Conservation (phyloP, 1,140 invertebrate species). For the Trinorchestia longiramus region DNA sequence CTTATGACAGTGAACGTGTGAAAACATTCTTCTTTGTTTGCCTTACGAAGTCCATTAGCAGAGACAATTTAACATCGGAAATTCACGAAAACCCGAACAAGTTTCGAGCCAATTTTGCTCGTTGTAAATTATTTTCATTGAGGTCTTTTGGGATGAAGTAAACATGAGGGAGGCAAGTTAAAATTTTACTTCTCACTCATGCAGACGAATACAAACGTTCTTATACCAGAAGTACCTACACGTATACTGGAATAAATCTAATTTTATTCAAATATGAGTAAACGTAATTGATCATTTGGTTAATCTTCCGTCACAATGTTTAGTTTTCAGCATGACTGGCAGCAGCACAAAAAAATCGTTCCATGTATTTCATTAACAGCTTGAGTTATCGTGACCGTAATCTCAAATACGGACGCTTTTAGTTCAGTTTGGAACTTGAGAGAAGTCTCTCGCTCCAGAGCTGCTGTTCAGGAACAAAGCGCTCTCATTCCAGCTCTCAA, state of each 20-base stretch:
- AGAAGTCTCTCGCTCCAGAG: too few species aligned
- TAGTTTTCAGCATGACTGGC: too few species aligned
- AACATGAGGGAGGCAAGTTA: not conserved
- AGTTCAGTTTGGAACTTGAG: not conserved
- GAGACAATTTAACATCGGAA: too few species aligned
- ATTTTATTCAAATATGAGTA: not conserved
- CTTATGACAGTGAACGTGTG: too few species aligned
- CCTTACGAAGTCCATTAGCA: too few species aligned
- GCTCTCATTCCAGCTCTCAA: not conserved
- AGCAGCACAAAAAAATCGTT: too few species aligned
- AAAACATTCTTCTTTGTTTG: too few species aligned
- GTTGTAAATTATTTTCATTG: not conserved
- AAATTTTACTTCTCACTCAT: too few species aligned
- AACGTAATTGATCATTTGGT: too few species aligned
- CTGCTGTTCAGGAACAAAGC: too few species aligned
- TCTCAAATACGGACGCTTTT: not conserved
- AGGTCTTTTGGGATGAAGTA: not conserved
- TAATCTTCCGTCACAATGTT: too few species aligned
- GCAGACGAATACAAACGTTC: not conserved
- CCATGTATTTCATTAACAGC: too few species aligned
- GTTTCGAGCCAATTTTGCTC: not conserved
- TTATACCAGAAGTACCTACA: not conserved
- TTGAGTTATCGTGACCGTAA: not conserved
- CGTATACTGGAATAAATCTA: not conserved
- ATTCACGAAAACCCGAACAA: not conserved